Evolutionary conservation across 2,797 vertebrate genomes (phyloP).

Genomic region (Eleutherodactylus coqui): DNA sequence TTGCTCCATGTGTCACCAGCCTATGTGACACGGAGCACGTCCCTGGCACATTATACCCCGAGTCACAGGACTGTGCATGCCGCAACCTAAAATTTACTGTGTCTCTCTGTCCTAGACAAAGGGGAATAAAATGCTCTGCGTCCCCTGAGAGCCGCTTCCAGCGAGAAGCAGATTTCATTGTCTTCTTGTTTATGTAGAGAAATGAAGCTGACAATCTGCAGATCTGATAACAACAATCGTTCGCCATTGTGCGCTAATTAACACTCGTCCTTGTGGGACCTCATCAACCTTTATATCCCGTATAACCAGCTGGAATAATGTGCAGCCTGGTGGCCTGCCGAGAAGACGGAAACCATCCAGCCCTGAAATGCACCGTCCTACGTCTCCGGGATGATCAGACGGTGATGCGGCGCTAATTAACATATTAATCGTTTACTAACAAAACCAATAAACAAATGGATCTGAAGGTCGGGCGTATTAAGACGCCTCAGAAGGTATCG

Average conservation of each 20-base stretch:
- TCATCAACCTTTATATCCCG: constrained; percentile 10
- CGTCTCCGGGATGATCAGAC: neutral
- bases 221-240: neutral
- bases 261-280: constrained; percentile 36
- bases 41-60: neutral
- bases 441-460: neutral
- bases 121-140: neutral
- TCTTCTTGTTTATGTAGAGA: neutral
- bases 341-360: neutral
- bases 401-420: neutral
- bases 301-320: neutral
- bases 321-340: neutral
- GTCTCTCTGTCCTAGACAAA: neutral
- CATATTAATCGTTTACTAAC: neutral
- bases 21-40: no score
- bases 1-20: no score
- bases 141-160: neutral
- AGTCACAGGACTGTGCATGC: neutral
- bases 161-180: neutral
- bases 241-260: constrained; percentile 27
- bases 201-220: neutral
- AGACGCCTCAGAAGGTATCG: no score
- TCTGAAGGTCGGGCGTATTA: no score
- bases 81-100: neutral
- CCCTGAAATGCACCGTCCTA: neutral